A percentile compares a stretch with the other conserved stretches of the same genome.
These are phyloP conservation scores for Chiloscyllium plagiosum DNA, from an alignment of 2,113 vertebrate species.

Conservation along the genomic window DNA sequence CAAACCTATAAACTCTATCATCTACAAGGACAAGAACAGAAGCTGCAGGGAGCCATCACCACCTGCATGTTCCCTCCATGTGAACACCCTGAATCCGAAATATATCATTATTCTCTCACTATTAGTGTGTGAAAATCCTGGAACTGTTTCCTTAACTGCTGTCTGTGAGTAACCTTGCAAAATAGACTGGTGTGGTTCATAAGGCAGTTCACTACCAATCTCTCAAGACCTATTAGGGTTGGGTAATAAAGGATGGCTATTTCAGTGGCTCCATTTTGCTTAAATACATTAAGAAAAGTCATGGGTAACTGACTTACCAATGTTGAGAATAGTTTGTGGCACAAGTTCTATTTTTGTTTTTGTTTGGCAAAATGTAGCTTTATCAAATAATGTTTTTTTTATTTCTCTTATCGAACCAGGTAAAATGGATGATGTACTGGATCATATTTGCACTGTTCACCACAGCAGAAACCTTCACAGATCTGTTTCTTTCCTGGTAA, in stretches of 20 bases:
- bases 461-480: conserved; percentile 90
- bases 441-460: conserved; percentile 97
- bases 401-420: conserved; percentile 56
- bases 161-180: too few species aligned
- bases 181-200: background rate
- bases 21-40: background rate
- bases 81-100: background rate
- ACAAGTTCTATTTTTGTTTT: background rate
- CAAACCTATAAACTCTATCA: background rate
- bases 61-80: background rate
- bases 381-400: background rate
- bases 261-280: background rate
- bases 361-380: background rate
- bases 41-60: background rate
- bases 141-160: too few species aligned
- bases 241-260: background rate
- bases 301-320: background rate
- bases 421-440: conserved; percentile 99
- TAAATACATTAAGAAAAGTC: background rate
- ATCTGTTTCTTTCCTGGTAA: conserved; percentile 96
- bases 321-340: background rate
- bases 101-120: background rate
- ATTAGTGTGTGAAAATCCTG: background rate
- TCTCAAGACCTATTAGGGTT: background rate
- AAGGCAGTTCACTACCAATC: background rate